Evolutionary conservation across 2,888 invertebrate species (phyloP), one percentile per base, ranked within the genome.

Genomic region (Synergus umbraculus): DNA sequence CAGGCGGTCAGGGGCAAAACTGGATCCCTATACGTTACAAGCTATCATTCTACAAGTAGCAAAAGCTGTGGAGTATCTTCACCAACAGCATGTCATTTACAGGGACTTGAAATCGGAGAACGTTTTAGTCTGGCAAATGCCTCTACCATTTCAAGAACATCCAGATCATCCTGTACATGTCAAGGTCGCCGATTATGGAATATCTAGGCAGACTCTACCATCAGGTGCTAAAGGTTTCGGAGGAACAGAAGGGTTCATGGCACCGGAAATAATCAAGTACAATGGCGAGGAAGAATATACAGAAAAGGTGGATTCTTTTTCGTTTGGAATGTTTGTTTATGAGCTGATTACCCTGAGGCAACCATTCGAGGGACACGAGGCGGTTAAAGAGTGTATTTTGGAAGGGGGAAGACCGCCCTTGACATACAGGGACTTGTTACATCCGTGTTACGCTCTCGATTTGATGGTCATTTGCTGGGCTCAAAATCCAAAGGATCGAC

Each of bases 211-310:
- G 84, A 97, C 96, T 1, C 94, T 98, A 10, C 97, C 98, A 0
- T 97, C 97, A 0, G 98, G 98, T 0, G 97, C 98, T 0, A 98
- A 98, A 91, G 99, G 99, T 0, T 99, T 99, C 93, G 99, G 99
- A 0, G 99, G 99, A 2, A 99, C 99, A 0, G 98, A 98, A 92
- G 99, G 99, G 0, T 99, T 99, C 92, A 99, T 99, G 97, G 99
- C 99, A 2, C 99, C 99, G 0, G 99, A 99, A 93, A 99, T 99
- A 85, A 97, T 99, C 94, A 94, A 98, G 73, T 98, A 98, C 92
- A 99, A 99, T 91, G 99, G 99, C 0, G 99, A 99, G 91, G 98
- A 99, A 91, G 98, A 99, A 87, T 99, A 99, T 87, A 99, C 98
- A 0, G 98, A 99, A 90, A 99, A 99, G 94, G 98, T 99, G 80